These are phyloP conservation scores for Athene noctua DNA, from an alignment of 2,113 vertebrate genomes.

Conservation along the genomic window DNA sequence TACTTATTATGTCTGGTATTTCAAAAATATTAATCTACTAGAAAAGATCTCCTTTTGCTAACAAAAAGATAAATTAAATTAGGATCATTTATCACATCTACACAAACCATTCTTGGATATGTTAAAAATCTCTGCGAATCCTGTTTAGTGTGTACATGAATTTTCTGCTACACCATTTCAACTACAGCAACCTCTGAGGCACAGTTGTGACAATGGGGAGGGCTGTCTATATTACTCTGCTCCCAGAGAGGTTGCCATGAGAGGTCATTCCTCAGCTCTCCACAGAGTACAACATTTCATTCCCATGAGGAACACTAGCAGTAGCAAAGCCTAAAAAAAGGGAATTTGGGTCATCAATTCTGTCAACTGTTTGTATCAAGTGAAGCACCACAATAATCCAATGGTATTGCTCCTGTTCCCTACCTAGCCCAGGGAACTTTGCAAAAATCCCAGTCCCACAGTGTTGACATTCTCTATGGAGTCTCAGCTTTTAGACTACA, in stretches of 20 bases:
- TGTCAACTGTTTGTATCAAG: background rate
- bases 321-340: background rate
- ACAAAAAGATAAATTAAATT: background rate
- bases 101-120: background rate
- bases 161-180: background rate
- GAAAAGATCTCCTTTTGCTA: background rate
- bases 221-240: background rate
- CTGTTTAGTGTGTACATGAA: background rate
- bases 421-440: background rate
- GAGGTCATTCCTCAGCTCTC: background rate
- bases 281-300: background rate
- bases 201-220: background rate
- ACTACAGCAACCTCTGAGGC: background rate
- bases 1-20: background rate
- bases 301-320: background rate
- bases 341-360: background rate
- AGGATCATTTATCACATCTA: background rate
- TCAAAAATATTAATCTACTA: background rate
- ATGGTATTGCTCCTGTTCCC: background rate
- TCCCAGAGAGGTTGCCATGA: background rate
- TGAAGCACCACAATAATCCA: background rate
- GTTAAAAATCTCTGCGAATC: background rate
- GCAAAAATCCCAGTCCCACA: background rate
- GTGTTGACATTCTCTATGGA: background rate
- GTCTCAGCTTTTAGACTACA: background rate